phyloP scores from a whole-genome alignment of 2,797 vertebrate species.

The Myotis planiceps region DNA sequence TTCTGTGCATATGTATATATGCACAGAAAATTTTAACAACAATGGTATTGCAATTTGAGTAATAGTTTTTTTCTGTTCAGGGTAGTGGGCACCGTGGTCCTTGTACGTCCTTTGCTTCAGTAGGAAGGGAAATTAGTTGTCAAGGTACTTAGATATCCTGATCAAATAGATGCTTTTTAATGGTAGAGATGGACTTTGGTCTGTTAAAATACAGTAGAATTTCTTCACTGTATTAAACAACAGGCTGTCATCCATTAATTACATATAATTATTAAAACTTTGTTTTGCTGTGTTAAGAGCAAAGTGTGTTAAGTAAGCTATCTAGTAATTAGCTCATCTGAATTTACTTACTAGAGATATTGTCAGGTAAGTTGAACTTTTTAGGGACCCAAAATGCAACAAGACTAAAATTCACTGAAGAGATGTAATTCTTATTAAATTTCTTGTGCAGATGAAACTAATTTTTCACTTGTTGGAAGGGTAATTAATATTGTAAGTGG shows the following conservation, averaged over 20 bases:
- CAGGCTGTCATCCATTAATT: not conserved
- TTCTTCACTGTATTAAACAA: not conserved
- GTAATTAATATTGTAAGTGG: constrained; percentile 14
- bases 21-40: not conserved
- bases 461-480: constrained; percentile 25
- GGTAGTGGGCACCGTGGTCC: not conserved
- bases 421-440: not conserved
- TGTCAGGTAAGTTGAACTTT: constrained; percentile 13
- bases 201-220: not conserved
- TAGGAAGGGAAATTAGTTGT: constrained; percentile 3
- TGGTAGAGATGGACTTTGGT: not conserved
- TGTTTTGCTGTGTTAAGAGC: not conserved
- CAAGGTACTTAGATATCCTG: not conserved
- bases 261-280: constrained; percentile 3
- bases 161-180: not conserved
- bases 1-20: not conserved
- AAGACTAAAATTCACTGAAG: constrained; percentile 34
- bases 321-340: not conserved
- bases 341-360: not conserved
- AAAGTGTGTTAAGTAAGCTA: not conserved
- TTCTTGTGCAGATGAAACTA: not conserved
- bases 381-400: not conserved
- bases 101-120: not conserved
- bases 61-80: not conserved
- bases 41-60: not conserved